Base-by-base conservation (phyloP, 92 coral and sea anemone genomes). In the Paragorgia papillata region DNA sequence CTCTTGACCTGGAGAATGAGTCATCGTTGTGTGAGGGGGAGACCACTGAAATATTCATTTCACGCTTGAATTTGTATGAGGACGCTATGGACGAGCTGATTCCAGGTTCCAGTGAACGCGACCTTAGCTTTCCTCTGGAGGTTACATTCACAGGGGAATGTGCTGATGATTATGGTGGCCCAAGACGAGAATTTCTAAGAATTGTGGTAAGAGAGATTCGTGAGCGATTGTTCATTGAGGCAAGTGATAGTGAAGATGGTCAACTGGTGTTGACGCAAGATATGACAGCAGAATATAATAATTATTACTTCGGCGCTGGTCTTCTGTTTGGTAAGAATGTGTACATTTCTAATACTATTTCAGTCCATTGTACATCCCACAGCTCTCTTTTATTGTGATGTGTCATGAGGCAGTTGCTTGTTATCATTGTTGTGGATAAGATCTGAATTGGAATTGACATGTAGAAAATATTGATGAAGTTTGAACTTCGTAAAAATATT, bases 121-220 rank as follows among this genome's bases (percentile, higher is more conserved):
- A n/a, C n/a, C n/a, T n/a, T n/a, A n/a, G n/a, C n/a, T n/a, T 48
- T 14, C 83, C 89, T 0, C 32, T 74, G 18, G 83, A 80, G 17
- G 83, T 85, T 7, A 85, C 82, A 9, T 85, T 80, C 66, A 65
- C 35, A 48, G 83, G 86, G 7, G 89, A 85, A 50, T 7, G 37
- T 13, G 89, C 85, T 14, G 34, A 26, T 9, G 85, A 85, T 39
- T 74, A 69, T 39, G 89, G 89, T 18, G 89, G n/a, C n/a, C n/a
- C n/a, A n/a, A n/a, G n/a, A n/a, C n/a, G n/a, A n/a, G n/a, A n/a
- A n/a, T n/a, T n/a, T 84, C 44, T 85, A 80, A 74, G 79, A 85
- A 22, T 85, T 85, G 18, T 25, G 80, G 43, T 5, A 37, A 37
- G 12, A 37, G n/a, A n/a, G n/a, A n/a, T n/a, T n/a, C n/a, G n/a